Evolutionary conservation across 2,113 vertebrate genomes (phyloP), one percentile per base, ranked within the genome.

Genomic region (Ariopsis seemanni): DNA sequence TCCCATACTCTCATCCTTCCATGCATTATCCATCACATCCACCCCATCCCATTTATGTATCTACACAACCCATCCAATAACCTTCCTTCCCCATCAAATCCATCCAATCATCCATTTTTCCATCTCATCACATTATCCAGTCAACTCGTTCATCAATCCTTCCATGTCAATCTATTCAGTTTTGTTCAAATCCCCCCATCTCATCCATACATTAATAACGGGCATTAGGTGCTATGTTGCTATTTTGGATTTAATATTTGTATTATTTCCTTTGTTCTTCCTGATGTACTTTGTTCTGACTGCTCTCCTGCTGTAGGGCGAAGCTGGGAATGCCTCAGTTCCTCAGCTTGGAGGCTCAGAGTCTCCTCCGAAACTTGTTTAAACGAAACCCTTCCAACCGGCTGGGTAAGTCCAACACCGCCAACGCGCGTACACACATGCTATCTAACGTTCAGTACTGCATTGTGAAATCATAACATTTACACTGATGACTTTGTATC

Each of bases 241-340:
- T n/a, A 11, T 12, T 14, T 72, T 22, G 22, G 20, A n/a, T n/a
- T 53, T 14, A 14, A n/a, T 77, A 55, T 75, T 27, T 55, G 53
- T 25, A 75, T 75, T 50, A 50, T 22, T 48, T 75, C 22, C 5
- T 11, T 82, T 50, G 7, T 69, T 18, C 18, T 42, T 25, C 2
- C 18, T 15, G 7, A 75, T 20, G 15, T 9, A 25, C 18, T 84
- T 62, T 85, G 10, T 55, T 57, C 27, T 71, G 10, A 8, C 63
- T 74, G 5, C 5, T 18, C 42, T 77, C 25, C 52, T 77, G 62
- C 88, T 84, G 50, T 57, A 93, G 93, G 71, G 93, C 93, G 10
- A 93, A 94, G 86, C 90, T 94, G 52, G 93, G 93, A 69, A 93
- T 93, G 92, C 92, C 92, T 75, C 93, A 91, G 58, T 93, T 93